Conservation (phyloP, 2,888 invertebrate species). For the Dioctria linearis region DNA sequence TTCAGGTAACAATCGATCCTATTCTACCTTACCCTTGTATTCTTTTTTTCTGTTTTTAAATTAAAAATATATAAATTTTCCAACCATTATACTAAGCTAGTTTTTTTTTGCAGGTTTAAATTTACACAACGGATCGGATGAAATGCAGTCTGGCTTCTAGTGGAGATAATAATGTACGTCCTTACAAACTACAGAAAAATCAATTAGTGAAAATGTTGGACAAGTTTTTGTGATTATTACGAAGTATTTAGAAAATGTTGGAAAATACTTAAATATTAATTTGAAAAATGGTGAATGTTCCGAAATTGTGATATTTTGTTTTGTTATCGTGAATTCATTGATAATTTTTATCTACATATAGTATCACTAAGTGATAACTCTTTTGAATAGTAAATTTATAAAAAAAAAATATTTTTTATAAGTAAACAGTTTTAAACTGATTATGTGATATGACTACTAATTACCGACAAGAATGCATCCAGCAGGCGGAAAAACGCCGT, state of each 20-base stretch:
- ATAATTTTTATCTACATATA: slow-evolving; percentile 10
- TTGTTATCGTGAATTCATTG: slow-evolving; percentile 21
- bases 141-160: slow-evolving; percentile 20
- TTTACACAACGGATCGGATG: slow-evolving; percentile 5
- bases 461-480: slow-evolving; percentile 71
- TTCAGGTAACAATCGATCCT: no score
- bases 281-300: slow-evolving; percentile 45
- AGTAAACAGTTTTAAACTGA: slow-evolving; percentile 53
- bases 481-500: slow-evolving; percentile 71
- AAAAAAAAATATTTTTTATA: slow-evolving; percentile 32
- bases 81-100: slow-evolving; percentile 32
- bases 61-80: slow-evolving; percentile 20
- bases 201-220: slow-evolving; percentile 41
- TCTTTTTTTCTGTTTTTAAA: slow-evolving; percentile 9
- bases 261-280: slow-evolving; percentile 35
- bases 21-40: neutral
- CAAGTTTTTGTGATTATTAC: neutral
- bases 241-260: slow-evolving; percentile 23
- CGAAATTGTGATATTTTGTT: slow-evolving; percentile 50
- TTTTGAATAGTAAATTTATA: slow-evolving; percentile 26
- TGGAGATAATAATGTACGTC: slow-evolving; percentile 6
- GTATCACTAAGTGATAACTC: slow-evolving; percentile 39
- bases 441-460: slow-evolving; percentile 71
- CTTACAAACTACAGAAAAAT: neutral
- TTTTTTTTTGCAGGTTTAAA: slow-evolving; percentile 42